Conservation (phyloP, 2,888 invertebrate genomes). For the Luperina nickerlii region DNA sequence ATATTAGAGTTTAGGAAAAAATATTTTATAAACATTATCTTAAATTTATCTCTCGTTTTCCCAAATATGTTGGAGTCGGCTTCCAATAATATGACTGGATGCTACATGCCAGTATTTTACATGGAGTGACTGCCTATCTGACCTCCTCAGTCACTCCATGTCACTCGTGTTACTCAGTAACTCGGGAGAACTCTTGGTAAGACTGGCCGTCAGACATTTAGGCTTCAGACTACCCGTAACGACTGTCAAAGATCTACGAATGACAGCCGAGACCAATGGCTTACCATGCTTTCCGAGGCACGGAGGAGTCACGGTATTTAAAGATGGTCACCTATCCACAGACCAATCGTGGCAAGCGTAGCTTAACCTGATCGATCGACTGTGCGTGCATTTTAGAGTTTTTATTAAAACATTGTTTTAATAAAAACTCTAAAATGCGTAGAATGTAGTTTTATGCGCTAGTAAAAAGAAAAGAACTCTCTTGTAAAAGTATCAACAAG, state of each 20-base stretch:
- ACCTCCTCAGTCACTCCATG: neutral
- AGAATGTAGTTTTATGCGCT: neutral
- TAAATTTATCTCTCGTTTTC: neutral
- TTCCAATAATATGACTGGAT: neutral
- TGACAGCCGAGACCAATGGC: neutral
- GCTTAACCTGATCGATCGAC: too few relatives aligned
- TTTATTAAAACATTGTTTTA: too few relatives aligned
- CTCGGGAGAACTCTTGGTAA: neutral
- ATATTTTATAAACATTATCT: neutral
- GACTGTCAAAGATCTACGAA: neutral
- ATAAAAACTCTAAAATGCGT: neutral
- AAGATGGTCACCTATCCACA: neutral
- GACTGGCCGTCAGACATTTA: neutral
- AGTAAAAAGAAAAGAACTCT: neutral
- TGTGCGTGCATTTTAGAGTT: too few relatives aligned
- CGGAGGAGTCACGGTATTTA: neutral
- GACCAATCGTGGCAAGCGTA: neutral
- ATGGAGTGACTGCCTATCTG: too few relatives aligned
- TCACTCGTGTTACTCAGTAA: neutral
- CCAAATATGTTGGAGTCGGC: neutral
- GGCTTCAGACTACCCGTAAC: neutral
- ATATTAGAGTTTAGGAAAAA: neutral
- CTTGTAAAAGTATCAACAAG: slow-evolving; percentile 5
- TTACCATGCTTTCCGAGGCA: neutral
- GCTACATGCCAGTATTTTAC: neutral